A percentile compares a stretch with the other conserved stretches of the same genome.
phyloP scores from a whole-genome alignment of 1,140 invertebrate genomes.

The Tachypleus tridentatus region DNA sequence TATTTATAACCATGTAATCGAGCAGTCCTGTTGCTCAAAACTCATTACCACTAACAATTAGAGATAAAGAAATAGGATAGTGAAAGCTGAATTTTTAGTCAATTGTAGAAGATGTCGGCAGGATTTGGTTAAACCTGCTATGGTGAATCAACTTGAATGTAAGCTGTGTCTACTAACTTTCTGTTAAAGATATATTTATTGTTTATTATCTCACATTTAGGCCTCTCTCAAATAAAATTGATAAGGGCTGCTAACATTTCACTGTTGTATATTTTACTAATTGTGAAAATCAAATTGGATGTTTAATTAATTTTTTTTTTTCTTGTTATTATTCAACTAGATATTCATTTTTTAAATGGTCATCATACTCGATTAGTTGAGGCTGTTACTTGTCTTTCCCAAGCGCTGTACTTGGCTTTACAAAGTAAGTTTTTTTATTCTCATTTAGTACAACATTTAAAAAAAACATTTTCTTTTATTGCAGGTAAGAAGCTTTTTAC shows the following conservation, averaged over 20 bases:
- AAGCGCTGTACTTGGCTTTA: constrained; percentile 45
- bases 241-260: background rate
- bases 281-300: background rate
- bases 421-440: constrained; percentile 42
- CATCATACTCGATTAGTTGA: constrained; percentile 42
- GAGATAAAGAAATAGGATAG: no score
- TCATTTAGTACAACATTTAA: no score
- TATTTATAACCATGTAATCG: no score
- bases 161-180: no score
- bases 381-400: constrained; percentile 43
- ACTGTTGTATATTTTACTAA: constrained; percentile 1
- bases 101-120: no score
- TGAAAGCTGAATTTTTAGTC: no score
- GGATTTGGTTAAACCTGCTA: no score
- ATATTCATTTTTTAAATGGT: constrained; percentile 41
- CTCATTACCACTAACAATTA: no score
- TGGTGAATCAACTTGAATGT: no score
- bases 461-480: no score
- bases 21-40: no score
- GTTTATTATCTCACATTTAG: constrained; percentile 1
- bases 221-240: background rate
- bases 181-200: background rate
- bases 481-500: no score
- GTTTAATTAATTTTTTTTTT: constrained; percentile 3
- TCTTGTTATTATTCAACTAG: constrained; percentile 33